A percentile compares a stretch with the other conserved stretches of the same genome.
phyloP scores from a whole-genome alignment of 2,113 vertebrate genomes.

The Phyllostomus hastatus region DNA sequence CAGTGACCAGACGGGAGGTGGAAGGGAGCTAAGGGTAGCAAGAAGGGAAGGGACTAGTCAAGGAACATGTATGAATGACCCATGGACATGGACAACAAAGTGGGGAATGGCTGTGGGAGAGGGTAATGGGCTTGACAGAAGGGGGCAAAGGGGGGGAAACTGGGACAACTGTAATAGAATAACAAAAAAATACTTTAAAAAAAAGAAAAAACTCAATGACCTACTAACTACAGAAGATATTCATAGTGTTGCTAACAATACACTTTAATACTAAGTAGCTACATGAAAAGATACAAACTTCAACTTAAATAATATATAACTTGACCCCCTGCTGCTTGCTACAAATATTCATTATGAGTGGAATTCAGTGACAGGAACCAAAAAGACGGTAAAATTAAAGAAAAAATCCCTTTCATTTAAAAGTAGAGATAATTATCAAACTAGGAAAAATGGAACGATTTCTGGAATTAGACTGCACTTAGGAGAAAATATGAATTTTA shows the following conservation, averaged over 20 bases:
- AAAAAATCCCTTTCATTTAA: not conserved
- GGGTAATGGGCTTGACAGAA: too few relatives aligned
- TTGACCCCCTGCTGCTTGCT: not conserved
- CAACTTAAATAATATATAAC: not conserved
- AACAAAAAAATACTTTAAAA: too few relatives aligned
- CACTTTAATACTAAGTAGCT: not conserved
- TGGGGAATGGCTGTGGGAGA: too few relatives aligned
- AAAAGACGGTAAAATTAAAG: constrained; percentile 32
- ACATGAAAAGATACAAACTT: not conserved
- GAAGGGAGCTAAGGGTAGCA: too few relatives aligned
- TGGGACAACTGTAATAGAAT: too few relatives aligned
- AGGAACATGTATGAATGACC: too few relatives aligned
- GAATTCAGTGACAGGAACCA: constrained; percentile 21
- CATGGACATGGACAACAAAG: too few relatives aligned
- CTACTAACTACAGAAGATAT: not conserved
- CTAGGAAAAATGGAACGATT: not conserved
- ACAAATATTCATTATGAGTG: constrained; percentile 31
- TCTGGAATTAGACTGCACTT: not conserved
- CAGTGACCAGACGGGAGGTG: too few relatives aligned
- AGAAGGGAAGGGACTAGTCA: too few relatives aligned
- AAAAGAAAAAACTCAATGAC: not conserved
- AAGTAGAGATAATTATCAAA: constrained; percentile 32
- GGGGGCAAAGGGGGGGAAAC: too few relatives aligned
- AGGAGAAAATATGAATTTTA: not conserved
- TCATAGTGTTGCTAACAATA: not conserved